These are phyloP conservation scores for Xiphophorus couchianus DNA, from an alignment of 2,113 vertebrate species.

Conservation along the genomic window DNA sequence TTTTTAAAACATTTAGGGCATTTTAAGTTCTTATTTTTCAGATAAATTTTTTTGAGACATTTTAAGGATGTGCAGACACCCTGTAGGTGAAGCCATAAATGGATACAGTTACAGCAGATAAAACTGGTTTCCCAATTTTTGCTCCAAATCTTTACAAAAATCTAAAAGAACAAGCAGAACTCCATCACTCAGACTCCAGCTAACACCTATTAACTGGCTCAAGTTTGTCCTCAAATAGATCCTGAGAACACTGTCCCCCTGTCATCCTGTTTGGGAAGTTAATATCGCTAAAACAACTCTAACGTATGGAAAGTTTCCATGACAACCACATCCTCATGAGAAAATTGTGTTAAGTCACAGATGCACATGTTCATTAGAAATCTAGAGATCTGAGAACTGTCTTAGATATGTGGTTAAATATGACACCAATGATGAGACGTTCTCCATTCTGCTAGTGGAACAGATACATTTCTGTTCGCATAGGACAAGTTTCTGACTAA, in stretches of 20 bases:
- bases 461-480: background rate
- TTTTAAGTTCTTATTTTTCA: no score
- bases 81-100: background rate
- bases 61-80: no score
- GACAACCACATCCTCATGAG: constrained; percentile 42
- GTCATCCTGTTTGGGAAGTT: constrained; percentile 7
- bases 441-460: background rate
- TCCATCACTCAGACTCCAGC: no score
- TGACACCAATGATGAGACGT: background rate
- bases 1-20: no score
- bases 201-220: no score
- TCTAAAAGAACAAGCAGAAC: no score
- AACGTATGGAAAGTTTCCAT: constrained; percentile 49
- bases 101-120: constrained; percentile 11
- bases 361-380: background rate
- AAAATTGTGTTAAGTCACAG: constrained; percentile 15
- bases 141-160: no score
- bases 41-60: no score
- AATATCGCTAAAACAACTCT: constrained; percentile 14
- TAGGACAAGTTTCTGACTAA: background rate
- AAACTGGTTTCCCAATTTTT: background rate
- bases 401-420: background rate
- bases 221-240: background rate
- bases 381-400: background rate
- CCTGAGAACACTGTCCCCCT: background rate